Base-by-base conservation (phyloP, 2,113 vertebrate species). In the Protomyctophum bolini region DNA sequence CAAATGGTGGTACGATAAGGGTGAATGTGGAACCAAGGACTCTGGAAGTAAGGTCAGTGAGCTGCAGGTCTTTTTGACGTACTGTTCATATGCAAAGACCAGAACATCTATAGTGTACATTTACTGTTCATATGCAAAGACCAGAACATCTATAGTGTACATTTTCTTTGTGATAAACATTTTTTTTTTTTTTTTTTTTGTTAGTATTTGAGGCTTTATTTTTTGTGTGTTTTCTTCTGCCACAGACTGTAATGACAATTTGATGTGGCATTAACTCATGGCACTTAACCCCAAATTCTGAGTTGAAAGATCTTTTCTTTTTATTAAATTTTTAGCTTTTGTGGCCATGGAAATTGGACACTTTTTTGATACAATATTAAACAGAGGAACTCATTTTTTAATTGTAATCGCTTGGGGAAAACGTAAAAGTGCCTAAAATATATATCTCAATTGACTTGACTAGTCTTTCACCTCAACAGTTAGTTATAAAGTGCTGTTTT, bases 1-100 rank as follows among this genome's bases (percentile, higher is more conserved):
- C 96, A 97, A 97, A 97, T 97, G 96, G 96, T 97, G 96, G 96
- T 97, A 97, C 96, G 96, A 97, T 97, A 97, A 97, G 91, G 96
- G 96, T 92, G 96, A 97, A 93, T 97, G 96, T 96, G 96, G 96
- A 94, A 92, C 91, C 95, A 97, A 97, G 95, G 96, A 97, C 94
- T 97, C 96, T 91, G 96, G 96, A 96, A 97, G 96, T 96, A 97
- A 97, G 96, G 96, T 97, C 95, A 97, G 96, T 97, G 2, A 93
- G 75, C 94, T 95, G 95, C 95, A 96, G 96, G 96, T 97, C 96
- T 98, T 97, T 96, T 96, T 96, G 95, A 97, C 93, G 93, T 95
- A 92, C 92, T 98, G 93, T 97, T 96, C 95, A 95, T 96, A 93
- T 91, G 92, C 91, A 93, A 87, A 92, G 81, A 90, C 89, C 87